Conservation (phyloP, 2,888 invertebrate genomes). For the Entomobrya multifasciata region DNA sequence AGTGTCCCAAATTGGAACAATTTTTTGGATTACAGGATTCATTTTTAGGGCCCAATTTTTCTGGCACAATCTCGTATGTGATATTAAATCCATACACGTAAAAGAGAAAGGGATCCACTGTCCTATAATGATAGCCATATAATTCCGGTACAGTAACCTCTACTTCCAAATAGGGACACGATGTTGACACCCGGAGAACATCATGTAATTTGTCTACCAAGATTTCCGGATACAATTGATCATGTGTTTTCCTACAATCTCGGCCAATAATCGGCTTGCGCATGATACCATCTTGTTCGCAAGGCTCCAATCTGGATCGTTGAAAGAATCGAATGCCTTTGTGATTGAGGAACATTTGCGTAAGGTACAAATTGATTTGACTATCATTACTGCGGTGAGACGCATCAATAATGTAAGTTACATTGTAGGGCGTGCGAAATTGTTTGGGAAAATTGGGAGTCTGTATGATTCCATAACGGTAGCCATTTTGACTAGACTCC, state of each 20-base stretch:
- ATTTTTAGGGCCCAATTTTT: slow-evolving; percentile 33
- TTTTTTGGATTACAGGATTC: slow-evolving; percentile 87
- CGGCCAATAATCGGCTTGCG: slow-evolving; percentile 85
- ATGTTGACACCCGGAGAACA: slow-evolving; percentile 81
- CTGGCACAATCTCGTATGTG: slow-evolving; percentile 88
- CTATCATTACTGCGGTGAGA: slow-evolving; percentile 84
- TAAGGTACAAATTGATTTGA: slow-evolving; percentile 92
- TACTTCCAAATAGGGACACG: slow-evolving; percentile 88
- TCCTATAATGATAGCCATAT: slow-evolving; percentile 87
- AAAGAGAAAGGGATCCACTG: slow-evolving; percentile 87
- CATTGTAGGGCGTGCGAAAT: slow-evolving; percentile 91
- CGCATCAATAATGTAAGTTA: slow-evolving; percentile 94
- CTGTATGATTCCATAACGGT: slow-evolving; percentile 86
- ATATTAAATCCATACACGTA: slow-evolving; percentile 96
- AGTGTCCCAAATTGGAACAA: slow-evolving; percentile 92
- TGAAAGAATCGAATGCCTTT: slow-evolving; percentile 60
- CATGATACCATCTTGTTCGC: slow-evolving; percentile 55
- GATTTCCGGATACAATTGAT: slow-evolving; percentile 1
- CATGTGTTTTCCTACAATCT: slow-evolving; percentile 28
- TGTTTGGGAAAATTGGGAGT: slow-evolving; percentile 92
- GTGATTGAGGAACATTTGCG: slow-evolving; percentile 90
- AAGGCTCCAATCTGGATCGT: slow-evolving; percentile 31
- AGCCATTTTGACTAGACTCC: slow-evolving; percentile 45
- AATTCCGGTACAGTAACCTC: slow-evolving; percentile 86
- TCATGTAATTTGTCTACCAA: slow-evolving; percentile 14